A percentile compares a stretch with the other conserved stretches of the same genome.
These are phyloP conservation scores for Poecilia gillii DNA, from an alignment of 2,797 vertebrate genomes.

Conservation along the genomic window DNA sequence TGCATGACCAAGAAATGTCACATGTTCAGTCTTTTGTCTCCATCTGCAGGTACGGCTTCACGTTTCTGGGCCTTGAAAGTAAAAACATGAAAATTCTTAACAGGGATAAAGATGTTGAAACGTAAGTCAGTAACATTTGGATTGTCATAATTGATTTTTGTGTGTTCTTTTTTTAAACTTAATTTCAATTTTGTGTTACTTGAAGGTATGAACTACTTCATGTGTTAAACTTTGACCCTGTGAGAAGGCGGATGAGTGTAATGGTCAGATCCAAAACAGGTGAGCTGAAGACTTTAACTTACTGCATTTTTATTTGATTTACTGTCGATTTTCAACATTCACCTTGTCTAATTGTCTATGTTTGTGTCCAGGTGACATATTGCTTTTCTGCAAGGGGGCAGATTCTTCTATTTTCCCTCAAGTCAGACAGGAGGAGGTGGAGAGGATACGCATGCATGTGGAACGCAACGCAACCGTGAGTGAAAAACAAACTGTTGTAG, in stretches of 20 bases:
- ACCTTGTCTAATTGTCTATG: neutral
- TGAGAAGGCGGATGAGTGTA: conserved; percentile 96
- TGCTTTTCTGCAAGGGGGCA: conserved; percentile 97
- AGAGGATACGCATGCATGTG: conserved; percentile 88
- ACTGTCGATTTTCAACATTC: neutral
- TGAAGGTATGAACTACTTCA: conserved; percentile 93
- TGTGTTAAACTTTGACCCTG: conserved; percentile 92
- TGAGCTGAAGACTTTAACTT: conserved; percentile 57
- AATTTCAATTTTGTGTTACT: neutral
- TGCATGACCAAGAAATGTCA: neutral
- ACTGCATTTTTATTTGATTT: conserved; percentile 2
- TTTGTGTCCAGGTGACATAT: conserved; percentile 82
- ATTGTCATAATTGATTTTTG: neutral
- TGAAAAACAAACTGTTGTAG: neutral
- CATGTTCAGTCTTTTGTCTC: conserved; percentile 55
- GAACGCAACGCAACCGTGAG: conserved; percentile 93
- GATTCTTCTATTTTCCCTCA: conserved; percentile 95
- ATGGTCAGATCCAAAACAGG: conserved; percentile 88
- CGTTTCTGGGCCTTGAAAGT: conserved; percentile 91
- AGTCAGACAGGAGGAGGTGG: conserved; percentile 89
- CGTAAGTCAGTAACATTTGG: conserved; percentile 81
- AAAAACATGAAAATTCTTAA: conserved; percentile 91
- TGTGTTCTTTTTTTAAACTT: neutral
- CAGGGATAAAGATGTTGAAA: conserved; percentile 89
- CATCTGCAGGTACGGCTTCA: conserved; percentile 91